Base-by-base conservation (phyloP, 2,113 vertebrate genomes). In the Semnornis frantzii region DNA sequence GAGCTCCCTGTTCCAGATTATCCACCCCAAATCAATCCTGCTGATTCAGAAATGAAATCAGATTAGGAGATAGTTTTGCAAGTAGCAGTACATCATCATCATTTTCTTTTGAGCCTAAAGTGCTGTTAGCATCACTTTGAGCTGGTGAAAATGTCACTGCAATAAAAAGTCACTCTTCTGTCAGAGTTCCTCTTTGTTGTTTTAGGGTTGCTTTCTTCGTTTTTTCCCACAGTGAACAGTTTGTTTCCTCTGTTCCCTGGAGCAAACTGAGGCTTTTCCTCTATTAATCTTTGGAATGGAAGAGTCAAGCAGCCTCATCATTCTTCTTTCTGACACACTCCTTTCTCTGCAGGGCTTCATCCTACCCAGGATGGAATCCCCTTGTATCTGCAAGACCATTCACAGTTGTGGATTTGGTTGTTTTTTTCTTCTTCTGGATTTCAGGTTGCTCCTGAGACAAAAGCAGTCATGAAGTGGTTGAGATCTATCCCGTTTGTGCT, bases 391-490 rank as follows among this genome's bases (percentile, higher is more conserved):
- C 28, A 44, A 55, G 23, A 19, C 39, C 31, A 15, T 7, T 81
- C 34, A 89, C 7, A 77, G 3, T 3, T n/a, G 20, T 37, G 50
- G 48, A 30, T 54, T 50, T 33, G 18, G 8, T 33, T 57, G 27
- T 31, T 44, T 48, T 44, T 82, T 68, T 62, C 54, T 71, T 57
- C 3, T 55, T 9, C 13, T 82, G 59, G 9, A 33, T 92, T 96
- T 82, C 94, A 99, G 99, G 98, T 99, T 91, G 99, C 99, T 15
- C 99, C 99, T 9, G 99, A 99, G 97, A 99, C 99, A 1, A 99
- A 98, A 64, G 99, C 99, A 7, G 95, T 99, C 62, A 99, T 99
- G 99, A 99, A 99, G 92, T 99, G 99, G 99, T 96, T 98, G 90
- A 97, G 98, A 60, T 97, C 98, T 3, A 94, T 98, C 23, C 99